phyloP scores from a whole-genome alignment of 23 tunicate species.

The Trididemnum miniatum region DNA sequence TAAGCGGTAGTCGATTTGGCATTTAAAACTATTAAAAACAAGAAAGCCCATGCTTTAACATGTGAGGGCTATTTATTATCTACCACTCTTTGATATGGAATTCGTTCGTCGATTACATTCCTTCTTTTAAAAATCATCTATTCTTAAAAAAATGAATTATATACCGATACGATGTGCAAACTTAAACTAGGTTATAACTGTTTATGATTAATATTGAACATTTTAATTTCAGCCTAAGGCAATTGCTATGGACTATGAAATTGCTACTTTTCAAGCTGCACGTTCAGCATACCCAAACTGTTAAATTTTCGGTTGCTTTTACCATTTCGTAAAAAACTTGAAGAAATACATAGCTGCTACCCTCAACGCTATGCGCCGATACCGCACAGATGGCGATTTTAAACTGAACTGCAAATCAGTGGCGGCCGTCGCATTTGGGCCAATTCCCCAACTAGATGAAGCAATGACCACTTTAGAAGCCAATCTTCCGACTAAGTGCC shows the following conservation, averaged over 20 bases:
- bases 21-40: too few relatives aligned
- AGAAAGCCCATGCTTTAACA: too few relatives aligned
- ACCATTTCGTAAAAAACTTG: not conserved
- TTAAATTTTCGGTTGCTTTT: not conserved
- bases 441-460: not conserved
- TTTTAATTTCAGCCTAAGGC: not conserved
- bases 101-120: too few relatives aligned
- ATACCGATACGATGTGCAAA: too few relatives aligned
- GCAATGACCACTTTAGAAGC: not conserved
- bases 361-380: not conserved
- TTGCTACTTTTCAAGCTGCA: not conserved
- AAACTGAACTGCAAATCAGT: constrained; percentile 17
- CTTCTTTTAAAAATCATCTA: too few relatives aligned
- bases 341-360: not conserved
- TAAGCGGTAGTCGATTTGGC: too few relatives aligned
- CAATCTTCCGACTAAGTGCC: not conserved
- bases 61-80: too few relatives aligned
- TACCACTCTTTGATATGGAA: too few relatives aligned
- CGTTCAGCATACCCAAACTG: not conserved
- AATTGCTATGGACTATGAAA: not conserved
- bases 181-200: too few relatives aligned
- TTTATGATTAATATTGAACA: not conserved
- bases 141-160: too few relatives aligned
- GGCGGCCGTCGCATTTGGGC: constrained; percentile 8
- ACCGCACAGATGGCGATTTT: constrained; percentile 11